A percentile compares a stretch with the other conserved stretches of the same genome.
phyloP scores from a whole-genome alignment of 2,888 invertebrate species.

The Villa cingulata region DNA sequence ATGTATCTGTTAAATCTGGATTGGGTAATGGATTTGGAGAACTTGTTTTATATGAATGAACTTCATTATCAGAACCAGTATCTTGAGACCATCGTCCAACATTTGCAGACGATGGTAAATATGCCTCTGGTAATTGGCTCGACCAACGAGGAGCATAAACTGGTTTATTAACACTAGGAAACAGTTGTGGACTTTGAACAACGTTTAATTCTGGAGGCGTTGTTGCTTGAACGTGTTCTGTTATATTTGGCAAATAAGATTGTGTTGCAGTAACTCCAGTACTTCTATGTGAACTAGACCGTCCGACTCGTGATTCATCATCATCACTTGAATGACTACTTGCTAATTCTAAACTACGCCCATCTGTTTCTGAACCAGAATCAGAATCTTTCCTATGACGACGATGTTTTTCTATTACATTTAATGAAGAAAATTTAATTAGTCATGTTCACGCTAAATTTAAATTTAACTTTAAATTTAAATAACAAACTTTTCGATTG shows the following conservation, averaged over 20 bases:
- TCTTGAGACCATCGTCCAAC: slow-evolving; percentile 64
- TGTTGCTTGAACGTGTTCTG: slow-evolving; percentile 43
- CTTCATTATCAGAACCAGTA: slow-evolving; percentile 63
- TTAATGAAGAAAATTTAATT: neutral
- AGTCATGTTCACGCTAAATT: too few relatives aligned
- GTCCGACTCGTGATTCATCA: slow-evolving; percentile 43
- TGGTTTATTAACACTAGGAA: slow-evolving; percentile 49
- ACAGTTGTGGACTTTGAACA: slow-evolving; percentile 52
- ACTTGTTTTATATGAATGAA: slow-evolving; percentile 42
- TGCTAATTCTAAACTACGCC: slow-evolving; percentile 75
- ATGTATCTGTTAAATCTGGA: slow-evolving; percentile 59
- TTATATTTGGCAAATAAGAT: slow-evolving; percentile 49
- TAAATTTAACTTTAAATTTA: neutral
- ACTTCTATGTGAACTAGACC: slow-evolving; percentile 36
- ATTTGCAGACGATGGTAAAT: slow-evolving; percentile 40
- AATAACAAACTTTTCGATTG: neutral
- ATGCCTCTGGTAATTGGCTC: slow-evolving; percentile 51
- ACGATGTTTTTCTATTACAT: slow-evolving; percentile 24
- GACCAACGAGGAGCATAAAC: slow-evolving; percentile 55
- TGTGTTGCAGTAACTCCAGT: slow-evolving; percentile 35
- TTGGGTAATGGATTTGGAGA: slow-evolving; percentile 62
- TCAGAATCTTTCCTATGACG: slow-evolving; percentile 51
- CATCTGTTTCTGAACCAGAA: slow-evolving; percentile 68
- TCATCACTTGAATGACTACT: slow-evolving; percentile 95
- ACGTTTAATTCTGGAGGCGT: slow-evolving; percentile 49